Percentiles rank a stretch among this genome's conserved stretches.
Conservation (phyloP, 1,140 invertebrate genomes). For the Augochlora pura region DNA sequence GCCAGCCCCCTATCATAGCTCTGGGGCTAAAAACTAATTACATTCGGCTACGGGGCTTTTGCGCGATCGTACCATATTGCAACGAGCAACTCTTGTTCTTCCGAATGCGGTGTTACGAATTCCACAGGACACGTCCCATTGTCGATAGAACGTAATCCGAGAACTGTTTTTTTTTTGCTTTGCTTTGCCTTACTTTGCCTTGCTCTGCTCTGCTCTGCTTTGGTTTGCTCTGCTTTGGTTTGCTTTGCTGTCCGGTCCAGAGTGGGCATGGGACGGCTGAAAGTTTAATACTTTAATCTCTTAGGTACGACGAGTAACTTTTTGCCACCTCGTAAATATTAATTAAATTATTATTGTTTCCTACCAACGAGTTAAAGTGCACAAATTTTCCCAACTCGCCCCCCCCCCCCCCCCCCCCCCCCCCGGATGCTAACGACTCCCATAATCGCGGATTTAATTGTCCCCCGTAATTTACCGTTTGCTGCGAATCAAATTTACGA, state of each 20-base stretch:
- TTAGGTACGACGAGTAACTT: no score
- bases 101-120: conserved; percentile 66
- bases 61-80: conserved; percentile 71
- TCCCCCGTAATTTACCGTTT: not conserved
- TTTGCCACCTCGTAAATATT: no score
- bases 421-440: not conserved
- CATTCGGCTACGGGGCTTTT: conserved; percentile 70
- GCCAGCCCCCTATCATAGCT: conserved; percentile 70
- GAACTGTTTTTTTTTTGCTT: not conserved
- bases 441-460: not conserved
- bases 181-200: no score
- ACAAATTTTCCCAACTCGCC: no score
- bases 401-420: no score
- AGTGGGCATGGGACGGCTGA: no score
- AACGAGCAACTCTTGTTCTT: conserved; percentile 59
- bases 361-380: no score
- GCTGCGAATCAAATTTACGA: not conserved
- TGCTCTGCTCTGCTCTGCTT: no score
- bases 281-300: no score
- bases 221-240: no score
- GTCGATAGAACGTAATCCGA: not conserved
- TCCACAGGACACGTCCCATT: conserved; percentile 26
- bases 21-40: conserved; percentile 77
- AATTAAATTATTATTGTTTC: no score
- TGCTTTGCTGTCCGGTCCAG: no score